phyloP scores from a whole-genome alignment of 2,113 vertebrate genomes.

The Microcebus murinus region DNA sequence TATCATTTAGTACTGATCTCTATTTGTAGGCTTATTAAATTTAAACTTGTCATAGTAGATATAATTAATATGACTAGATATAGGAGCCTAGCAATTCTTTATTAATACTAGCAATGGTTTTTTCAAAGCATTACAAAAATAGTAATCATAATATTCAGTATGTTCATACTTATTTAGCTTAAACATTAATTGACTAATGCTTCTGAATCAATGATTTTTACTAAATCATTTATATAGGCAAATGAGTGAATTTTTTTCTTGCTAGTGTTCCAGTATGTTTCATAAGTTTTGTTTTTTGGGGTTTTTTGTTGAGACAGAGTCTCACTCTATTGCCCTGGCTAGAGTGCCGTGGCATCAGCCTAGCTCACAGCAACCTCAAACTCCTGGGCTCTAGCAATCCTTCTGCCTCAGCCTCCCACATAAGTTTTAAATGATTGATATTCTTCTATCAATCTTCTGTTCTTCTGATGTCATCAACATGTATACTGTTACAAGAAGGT shows the following conservation, averaged over 20 bases:
- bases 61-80: not conserved
- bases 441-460: not conserved
- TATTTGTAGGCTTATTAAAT: not conserved
- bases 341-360: no score
- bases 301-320: no score
- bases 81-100: not conserved
- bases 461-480: not conserved
- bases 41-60: constrained; percentile 14
- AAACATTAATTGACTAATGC: not conserved
- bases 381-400: no score
- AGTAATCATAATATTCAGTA: not conserved
- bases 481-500: not conserved
- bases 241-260: not conserved
- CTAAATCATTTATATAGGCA: not conserved
- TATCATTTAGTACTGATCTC: constrained; percentile 19
- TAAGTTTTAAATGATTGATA: constrained; percentile 1
- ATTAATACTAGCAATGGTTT: not conserved
- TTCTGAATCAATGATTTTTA: constrained; percentile 9
- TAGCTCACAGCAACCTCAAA: no score
- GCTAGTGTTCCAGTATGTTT: not conserved
- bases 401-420: not conserved
- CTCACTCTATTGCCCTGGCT: no score
- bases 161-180: not conserved
- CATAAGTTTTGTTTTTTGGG: not conserved
- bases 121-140: not conserved